Evolutionary conservation across 2,797 vertebrate genomes (phyloP), one percentile per base, ranked within the genome.

Genomic region (Sebastes diaconus): DNA sequence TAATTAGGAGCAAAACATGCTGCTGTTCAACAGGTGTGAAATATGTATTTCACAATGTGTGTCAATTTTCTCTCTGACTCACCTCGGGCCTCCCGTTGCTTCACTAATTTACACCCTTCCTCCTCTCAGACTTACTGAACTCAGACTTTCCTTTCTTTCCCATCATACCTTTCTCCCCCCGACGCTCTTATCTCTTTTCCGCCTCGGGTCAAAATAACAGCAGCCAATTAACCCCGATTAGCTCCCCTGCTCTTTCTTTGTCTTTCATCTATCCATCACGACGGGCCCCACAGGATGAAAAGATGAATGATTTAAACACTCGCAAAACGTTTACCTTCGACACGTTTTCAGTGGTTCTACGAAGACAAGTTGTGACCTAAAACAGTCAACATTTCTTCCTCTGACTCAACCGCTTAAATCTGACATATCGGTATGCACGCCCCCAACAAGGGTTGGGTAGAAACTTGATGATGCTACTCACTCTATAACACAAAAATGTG

Each of bases 141-240:
- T 84, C 42, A 61, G 36, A 59, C 64, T 68, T 87, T 80, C 42
- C 60, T 83, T 72, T 84, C 74, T 66, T 65, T 77, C 29, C 66
- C 39, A 12, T 67, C 72, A 64, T 61, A 83, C 71, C 36, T 77
- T 80, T 73, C 66, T 54, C 50, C 86, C 71, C 69, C 59, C 55
- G 63, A 81, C 70, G 54, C 79, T 80, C 84, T 94, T 90, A 94
- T 95, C 91, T 92, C 81, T 85, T 87, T 84, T 87, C 77, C 36
- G 93, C 95, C 93, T 83, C 52, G 2, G 90, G 95, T 92, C 86
- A 88, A 93, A 95, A 96, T 93, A 95, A 93, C 92, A 94, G 92
- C 85, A 83, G 85, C 69, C 91, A 94, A 96, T 96, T 96, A 95
- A 95, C 94, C 95, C 91, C 36, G 90, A 96, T 96, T 95, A 96